phyloP scores from a whole-genome alignment of 1,140 invertebrate genomes.

The Calliphora vicina region DNA sequence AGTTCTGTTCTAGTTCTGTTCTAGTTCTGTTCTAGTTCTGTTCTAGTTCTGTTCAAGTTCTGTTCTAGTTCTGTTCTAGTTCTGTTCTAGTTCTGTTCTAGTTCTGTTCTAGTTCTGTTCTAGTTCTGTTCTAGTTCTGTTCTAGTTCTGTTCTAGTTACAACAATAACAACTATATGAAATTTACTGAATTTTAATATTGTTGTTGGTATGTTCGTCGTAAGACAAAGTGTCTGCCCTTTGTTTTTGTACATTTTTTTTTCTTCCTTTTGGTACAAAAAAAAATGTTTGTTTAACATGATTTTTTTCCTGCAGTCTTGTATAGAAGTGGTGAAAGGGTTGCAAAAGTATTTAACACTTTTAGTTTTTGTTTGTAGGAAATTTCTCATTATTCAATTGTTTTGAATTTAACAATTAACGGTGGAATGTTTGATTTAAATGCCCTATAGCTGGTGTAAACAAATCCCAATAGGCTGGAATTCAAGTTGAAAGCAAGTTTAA shows the following conservation, averaged over 20 bases:
- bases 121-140: too few species aligned
- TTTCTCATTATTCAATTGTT: background rate
- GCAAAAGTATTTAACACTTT: background rate
- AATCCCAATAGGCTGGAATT: too few species aligned
- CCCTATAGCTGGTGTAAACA: background rate
- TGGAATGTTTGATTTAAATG: too few species aligned
- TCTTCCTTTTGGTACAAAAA: background rate
- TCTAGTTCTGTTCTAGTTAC: too few species aligned
- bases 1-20: too few species aligned
- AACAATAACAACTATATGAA: background rate
- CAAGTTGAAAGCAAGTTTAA: too few species aligned
- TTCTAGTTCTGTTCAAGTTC: too few species aligned
- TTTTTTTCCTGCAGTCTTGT: background rate
- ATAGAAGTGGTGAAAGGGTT: background rate
- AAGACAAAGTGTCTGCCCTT: background rate
- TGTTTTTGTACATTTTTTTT: background rate
- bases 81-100: too few species aligned
- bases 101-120: too few species aligned
- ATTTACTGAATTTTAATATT: too few species aligned
- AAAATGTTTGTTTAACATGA: background rate
- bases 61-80: too few species aligned
- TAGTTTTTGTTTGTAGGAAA: background rate
- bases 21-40: too few species aligned
- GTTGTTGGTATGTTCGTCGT: background rate
- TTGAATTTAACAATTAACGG: background rate